phyloP scores from a whole-genome alignment of 2,113 vertebrate genomes.

The Saguinus midas region DNA sequence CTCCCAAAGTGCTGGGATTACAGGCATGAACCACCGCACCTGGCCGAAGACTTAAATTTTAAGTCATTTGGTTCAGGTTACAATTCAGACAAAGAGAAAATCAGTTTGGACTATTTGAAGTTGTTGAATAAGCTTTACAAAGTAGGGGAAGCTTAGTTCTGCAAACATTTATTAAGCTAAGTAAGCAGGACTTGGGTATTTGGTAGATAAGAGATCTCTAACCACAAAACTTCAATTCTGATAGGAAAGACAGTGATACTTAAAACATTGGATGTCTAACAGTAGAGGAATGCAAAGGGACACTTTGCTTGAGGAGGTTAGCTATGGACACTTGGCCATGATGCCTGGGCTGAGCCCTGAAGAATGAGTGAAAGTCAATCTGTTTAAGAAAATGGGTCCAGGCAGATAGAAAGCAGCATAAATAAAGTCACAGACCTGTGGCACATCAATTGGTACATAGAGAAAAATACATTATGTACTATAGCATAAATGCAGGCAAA shows the following conservation, averaged over 20 bases:
- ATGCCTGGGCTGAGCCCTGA: background rate
- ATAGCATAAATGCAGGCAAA: background rate
- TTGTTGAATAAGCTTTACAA: conserved; percentile 3
- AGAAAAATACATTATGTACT: background rate
- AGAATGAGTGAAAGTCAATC: background rate
- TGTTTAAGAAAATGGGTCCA: background rate
- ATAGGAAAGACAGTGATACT: background rate
- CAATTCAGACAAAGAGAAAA: background rate
- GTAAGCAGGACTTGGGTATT: background rate
- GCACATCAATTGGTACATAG: background rate
- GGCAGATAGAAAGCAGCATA: background rate
- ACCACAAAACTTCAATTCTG: background rate
- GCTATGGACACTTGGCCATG: background rate
- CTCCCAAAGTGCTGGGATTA: too few species aligned
- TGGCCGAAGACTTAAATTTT: background rate
- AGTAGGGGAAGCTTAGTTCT: background rate
- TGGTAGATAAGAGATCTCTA: background rate
- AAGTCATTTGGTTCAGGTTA: background rate
- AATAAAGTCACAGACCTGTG: background rate
- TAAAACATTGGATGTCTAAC: background rate
- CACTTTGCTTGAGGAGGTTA: background rate
- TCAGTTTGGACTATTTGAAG: background rate
- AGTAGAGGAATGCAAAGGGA: background rate
- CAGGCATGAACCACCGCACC: too few species aligned
- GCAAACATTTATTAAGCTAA: conserved; percentile 2